These are phyloP conservation scores for Papilio xuthus DNA, from an alignment of 1,140 invertebrate genomes.

Conservation along the genomic window DNA sequence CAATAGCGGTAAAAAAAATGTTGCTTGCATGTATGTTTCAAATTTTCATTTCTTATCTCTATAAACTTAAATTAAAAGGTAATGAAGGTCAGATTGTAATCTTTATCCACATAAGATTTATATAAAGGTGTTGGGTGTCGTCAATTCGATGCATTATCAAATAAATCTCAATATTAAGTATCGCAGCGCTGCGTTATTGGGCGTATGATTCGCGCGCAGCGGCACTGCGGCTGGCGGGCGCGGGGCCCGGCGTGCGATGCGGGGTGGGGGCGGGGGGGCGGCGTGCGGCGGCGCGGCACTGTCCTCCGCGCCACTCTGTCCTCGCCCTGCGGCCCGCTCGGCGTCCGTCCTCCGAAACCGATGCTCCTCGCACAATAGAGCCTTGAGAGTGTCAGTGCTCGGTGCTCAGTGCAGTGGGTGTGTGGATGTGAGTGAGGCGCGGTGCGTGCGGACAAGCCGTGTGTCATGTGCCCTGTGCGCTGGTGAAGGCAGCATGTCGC, in stretches of 20 bases:
- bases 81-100: not conserved
- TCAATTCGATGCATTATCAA: conserved; percentile 69
- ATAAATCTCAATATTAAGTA: conserved; percentile 79
- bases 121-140: conserved; percentile 44
- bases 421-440: conserved; percentile 62
- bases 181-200: conserved; percentile 74
- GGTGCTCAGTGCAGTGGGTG: conserved; percentile 61
- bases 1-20: not conserved
- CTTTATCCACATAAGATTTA: not conserved
- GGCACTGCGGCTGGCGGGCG: conserved; percentile 70
- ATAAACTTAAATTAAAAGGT: not conserved
- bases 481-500: conserved; percentile 68
- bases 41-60: not conserved
- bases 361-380: conserved; percentile 58
- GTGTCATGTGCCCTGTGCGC: conserved; percentile 72
- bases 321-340: conserved; percentile 58
- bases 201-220: conserved; percentile 79
- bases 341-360: conserved; percentile 52
- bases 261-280: conserved; percentile 35
- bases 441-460: conserved; percentile 52
- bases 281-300: conserved; percentile 50
- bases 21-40: not conserved
- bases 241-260: conserved; percentile 42
- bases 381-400: conserved; percentile 41
- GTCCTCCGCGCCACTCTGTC: conserved; percentile 56